phyloP scores from a whole-genome alignment of 2,113 vertebrate species.

The Phasianus colchicus region DNA sequence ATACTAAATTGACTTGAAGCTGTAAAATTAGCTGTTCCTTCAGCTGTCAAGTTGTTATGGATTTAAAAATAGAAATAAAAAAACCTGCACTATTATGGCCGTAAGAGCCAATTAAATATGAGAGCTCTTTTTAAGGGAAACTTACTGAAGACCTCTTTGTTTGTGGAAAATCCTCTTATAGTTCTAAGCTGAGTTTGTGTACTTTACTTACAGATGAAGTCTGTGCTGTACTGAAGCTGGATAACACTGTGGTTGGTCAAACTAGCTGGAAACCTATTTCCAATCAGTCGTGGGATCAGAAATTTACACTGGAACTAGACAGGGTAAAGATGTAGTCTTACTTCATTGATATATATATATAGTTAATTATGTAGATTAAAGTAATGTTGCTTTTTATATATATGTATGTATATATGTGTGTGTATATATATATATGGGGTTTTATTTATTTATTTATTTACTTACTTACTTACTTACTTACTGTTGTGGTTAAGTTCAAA shows the following conservation, averaged over 20 bases:
- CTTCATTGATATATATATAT: not conserved
- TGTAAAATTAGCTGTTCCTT: not conserved
- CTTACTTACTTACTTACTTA: too few species aligned
- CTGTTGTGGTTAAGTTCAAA: not conserved
- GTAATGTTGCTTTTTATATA: not conserved
- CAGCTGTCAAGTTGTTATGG: not conserved
- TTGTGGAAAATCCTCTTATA: constrained; percentile 71
- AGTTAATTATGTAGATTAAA: not conserved
- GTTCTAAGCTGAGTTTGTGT: constrained; percentile 73
- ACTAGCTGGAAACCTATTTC: constrained; percentile 97
- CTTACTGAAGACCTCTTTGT: constrained; percentile 57
- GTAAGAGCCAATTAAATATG: constrained; percentile 11
- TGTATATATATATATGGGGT: too few species aligned
- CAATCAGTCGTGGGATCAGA: constrained; percentile 99
- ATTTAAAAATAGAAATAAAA: not conserved
- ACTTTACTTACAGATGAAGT: constrained; percentile 92
- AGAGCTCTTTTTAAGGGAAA: constrained; percentile 46
- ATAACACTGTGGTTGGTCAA: constrained; percentile 98
- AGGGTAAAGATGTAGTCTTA: constrained; percentile 84
- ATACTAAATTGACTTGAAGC: not conserved
- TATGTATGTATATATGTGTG: too few species aligned
- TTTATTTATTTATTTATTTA: too few species aligned
- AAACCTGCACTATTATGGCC: not conserved
- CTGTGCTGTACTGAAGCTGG: constrained; percentile 96
- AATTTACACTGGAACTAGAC: constrained; percentile 99